Percentiles rank a stretch among this genome's conserved stretches.
phyloP scores from a whole-genome alignment of 2,797 vertebrate species.

The Eupleurogrammus muticus region DNA sequence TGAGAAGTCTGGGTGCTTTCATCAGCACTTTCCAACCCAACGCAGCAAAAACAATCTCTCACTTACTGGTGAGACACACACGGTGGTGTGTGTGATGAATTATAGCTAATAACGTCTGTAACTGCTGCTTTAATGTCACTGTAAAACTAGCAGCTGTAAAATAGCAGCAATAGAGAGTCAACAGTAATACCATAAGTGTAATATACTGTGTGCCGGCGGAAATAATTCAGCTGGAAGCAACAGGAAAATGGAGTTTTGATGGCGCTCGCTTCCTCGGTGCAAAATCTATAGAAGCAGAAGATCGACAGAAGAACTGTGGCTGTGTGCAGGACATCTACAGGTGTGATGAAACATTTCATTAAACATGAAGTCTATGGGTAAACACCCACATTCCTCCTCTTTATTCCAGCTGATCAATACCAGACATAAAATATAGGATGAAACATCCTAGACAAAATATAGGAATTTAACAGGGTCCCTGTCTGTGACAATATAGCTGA shows the following conservation, averaged over 20 bases:
- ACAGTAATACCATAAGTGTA: slow-evolving; percentile 11
- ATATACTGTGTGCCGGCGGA: slow-evolving; percentile 22
- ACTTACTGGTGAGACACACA: slow-evolving; percentile 1
- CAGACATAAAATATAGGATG: no score
- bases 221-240: slow-evolving; percentile 40
- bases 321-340: no score
- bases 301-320: no score
- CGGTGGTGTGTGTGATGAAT: slow-evolving; percentile 34
- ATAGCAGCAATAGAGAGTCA: slow-evolving; percentile 20
- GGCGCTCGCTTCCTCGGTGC: slow-evolving; percentile 10
- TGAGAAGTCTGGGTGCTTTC: slow-evolving; percentile 52
- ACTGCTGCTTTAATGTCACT: slow-evolving; percentile 37
- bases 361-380: no score
- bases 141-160: slow-evolving; percentile 34
- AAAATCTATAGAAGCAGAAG: slow-evolving; percentile 23
- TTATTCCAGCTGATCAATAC: no score
- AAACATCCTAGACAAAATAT: no score
- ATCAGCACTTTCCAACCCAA: slow-evolving; percentile 61
- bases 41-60: slow-evolving; percentile 12
- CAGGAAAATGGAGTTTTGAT: slow-evolving; percentile 30
- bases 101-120: slow-evolving; percentile 22
- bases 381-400: no score
- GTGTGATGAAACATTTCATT: no score
- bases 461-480: no score
- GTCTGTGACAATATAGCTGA: no score